A percentile compares a stretch with the other conserved stretches of the same genome.
Conservation (phyloP, 1,140 invertebrate genomes). For the Apis cerana region DNA sequence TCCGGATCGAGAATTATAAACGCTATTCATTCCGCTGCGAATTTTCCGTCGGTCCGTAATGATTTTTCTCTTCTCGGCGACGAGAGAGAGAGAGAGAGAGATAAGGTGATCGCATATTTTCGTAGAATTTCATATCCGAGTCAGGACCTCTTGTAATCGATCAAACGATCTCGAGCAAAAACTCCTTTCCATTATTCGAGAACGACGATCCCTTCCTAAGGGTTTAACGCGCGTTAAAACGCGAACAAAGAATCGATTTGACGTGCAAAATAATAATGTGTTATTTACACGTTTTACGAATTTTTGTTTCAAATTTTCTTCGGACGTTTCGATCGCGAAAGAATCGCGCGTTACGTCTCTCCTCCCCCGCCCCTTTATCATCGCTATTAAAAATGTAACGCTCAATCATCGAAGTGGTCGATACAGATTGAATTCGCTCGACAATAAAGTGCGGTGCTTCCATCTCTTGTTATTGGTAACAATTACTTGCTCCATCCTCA, state of each 20-base stretch:
- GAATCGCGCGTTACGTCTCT: too few species aligned
- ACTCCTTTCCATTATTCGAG: conserved; percentile 57
- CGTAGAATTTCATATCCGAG: conserved; percentile 13
- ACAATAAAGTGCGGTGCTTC: conserved; percentile 31
- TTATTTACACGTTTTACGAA: neutral
- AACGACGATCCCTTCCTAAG: neutral
- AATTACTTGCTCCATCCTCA: neutral
- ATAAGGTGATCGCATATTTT: neutral
- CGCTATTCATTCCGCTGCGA: neutral
- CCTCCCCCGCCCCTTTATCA: too few species aligned
- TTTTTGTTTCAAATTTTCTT: neutral
- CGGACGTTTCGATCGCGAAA: too few species aligned
- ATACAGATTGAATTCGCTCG: neutral
- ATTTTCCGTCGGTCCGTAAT: neutral
- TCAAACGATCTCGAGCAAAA: conserved; percentile 9
- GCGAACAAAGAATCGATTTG: too few species aligned
- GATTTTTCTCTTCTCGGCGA: too few species aligned
- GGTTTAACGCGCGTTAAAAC: too few species aligned
- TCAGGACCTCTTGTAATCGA: conserved; percentile 16
- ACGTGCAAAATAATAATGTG: too few species aligned
- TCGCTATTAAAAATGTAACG: neutral
- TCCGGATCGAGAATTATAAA: neutral
- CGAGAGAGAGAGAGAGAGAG: neutral
- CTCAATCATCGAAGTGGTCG: neutral
- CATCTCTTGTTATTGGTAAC: conserved; percentile 38